Conservation (phyloP, 1,140 invertebrate species). For the Drosophila takahashii region DNA sequence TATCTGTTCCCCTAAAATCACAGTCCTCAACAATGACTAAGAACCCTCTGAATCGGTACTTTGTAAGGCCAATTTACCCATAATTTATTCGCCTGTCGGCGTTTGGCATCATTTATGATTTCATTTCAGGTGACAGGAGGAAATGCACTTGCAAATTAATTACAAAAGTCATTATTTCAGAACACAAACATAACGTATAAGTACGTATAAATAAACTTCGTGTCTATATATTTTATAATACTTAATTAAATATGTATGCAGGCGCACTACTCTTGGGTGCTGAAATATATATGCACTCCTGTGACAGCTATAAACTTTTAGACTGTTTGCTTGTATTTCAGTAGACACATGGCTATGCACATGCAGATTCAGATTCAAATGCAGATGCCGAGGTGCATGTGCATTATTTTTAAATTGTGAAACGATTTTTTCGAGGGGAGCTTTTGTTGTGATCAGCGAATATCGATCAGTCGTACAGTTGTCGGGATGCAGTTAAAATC, state of each 20-base stretch:
- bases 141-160: conserved; percentile 48
- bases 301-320: conserved; percentile 50
- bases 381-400: conserved; percentile 56
- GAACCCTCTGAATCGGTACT: not conserved
- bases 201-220: conserved; percentile 18
- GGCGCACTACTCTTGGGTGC: conserved; percentile 32
- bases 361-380: conserved; percentile 20
- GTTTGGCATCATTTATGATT: conserved; percentile 35
- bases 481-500: conserved; percentile 71
- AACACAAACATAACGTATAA: conserved; percentile 35
- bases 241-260: conserved; percentile 47
- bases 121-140: conserved; percentile 27
- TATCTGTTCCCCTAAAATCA: not conserved
- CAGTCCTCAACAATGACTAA: not conserved
- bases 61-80: conserved; percentile 5
- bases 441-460: conserved; percentile 76
- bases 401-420: conserved; percentile 76
- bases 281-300: conserved; percentile 32
- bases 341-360: conserved; percentile 46
- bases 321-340: conserved; percentile 31
- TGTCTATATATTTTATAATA: conserved; percentile 34
- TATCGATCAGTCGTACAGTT: conserved; percentile 77
- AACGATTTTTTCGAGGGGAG: conserved; percentile 63
- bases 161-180: conserved; percentile 43
- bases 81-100: conserved; percentile 5